Evolutionary conservation across 1,140 invertebrate species (phyloP).

Genomic region (Aphidius gifuensis): DNA sequence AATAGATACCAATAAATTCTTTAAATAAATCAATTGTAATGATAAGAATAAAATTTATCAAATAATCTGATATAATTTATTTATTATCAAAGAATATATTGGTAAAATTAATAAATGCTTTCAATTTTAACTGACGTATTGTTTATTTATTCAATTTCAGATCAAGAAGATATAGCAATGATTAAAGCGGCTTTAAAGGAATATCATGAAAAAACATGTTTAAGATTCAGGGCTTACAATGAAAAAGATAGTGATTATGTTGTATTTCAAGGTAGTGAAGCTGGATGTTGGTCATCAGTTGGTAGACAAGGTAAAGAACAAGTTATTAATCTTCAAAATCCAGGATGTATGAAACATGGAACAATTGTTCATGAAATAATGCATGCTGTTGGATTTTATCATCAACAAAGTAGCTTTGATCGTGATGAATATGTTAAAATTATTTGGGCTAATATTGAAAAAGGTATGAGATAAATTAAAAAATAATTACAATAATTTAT

Average conservation of each 20-base stretch:
- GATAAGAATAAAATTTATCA: no score
- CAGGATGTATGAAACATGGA: slow-evolving; percentile 59
- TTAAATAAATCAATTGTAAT: no score
- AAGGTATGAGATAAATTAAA: slow-evolving; percentile 32
- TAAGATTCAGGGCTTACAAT: slow-evolving; percentile 59
- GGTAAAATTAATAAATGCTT: no score
- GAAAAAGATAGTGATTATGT: slow-evolving; percentile 60
- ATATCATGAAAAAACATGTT: slow-evolving; percentile 60
- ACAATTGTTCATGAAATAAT: slow-evolving; percentile 65
- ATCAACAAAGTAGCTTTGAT: slow-evolving; percentile 67
- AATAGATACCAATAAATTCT: no score
- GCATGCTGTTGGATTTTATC: slow-evolving; percentile 66
- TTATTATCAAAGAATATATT: no score
- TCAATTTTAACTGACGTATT: not conserved
- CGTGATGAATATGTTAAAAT: slow-evolving; percentile 65
- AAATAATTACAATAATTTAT: slow-evolving; percentile 1
- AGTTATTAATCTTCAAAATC: slow-evolving; percentile 58
- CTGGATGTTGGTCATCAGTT: slow-evolving; percentile 59
- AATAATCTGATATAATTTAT: no score
- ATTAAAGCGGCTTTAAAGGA: slow-evolving; percentile 56
- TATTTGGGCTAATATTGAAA: slow-evolving; percentile 62
- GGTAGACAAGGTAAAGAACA: slow-evolving; percentile 60
- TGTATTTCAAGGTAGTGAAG: slow-evolving; percentile 39
- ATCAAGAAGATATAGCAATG: slow-evolving; percentile 48
- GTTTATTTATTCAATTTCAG: slow-evolving; percentile 34